phyloP scores from a whole-genome alignment of 2,888 invertebrate species.

The Drosophila paranaensis region DNA sequence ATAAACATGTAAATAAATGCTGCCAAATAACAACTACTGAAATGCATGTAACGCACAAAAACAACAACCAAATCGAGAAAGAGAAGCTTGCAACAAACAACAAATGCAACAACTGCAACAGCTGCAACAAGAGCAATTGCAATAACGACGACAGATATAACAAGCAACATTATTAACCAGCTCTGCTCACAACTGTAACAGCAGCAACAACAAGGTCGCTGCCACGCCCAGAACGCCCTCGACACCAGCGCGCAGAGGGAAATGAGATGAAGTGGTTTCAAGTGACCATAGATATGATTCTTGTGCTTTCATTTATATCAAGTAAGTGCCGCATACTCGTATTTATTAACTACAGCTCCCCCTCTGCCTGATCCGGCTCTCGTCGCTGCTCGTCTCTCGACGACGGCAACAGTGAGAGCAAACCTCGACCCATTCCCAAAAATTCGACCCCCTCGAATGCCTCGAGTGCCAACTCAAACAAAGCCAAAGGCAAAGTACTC shows the following conservation, averaged over 20 bases:
- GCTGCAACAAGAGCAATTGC: conserved; percentile 13
- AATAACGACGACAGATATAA: conserved; percentile 30
- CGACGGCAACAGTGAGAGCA: conserved; percentile 8
- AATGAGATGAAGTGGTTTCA: conserved; percentile 86
- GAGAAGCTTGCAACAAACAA: conserved; percentile 7
- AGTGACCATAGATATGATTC: conserved; percentile 85
- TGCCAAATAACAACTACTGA: conserved; percentile 57
- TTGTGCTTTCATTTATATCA: conserved; percentile 85
- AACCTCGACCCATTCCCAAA: conserved; percentile 52
- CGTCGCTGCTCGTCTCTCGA: neutral
- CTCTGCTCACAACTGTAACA: conserved; percentile 45
- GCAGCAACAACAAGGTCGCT: conserved; percentile 59
- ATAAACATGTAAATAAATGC: conserved; percentile 75
- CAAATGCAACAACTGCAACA: conserved; percentile 18
- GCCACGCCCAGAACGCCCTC: conserved; percentile 56
- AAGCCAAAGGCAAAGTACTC: conserved; percentile 52
- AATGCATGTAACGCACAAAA: conserved; percentile 47
- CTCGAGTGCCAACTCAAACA: conserved; percentile 65
- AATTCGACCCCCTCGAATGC: conserved; percentile 21
- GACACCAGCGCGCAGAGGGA: conserved; percentile 83
- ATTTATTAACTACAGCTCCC: conserved; percentile 52
- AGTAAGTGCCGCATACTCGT: conserved; percentile 78
- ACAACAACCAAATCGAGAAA: conserved; percentile 12
- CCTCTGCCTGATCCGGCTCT: neutral
- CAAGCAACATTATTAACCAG: conserved; percentile 28